Evolutionary conservation across 2,888 invertebrate species (phyloP), one percentile per base, ranked within the genome.

Genomic region (Ommatoiulus sabulosus): DNA sequence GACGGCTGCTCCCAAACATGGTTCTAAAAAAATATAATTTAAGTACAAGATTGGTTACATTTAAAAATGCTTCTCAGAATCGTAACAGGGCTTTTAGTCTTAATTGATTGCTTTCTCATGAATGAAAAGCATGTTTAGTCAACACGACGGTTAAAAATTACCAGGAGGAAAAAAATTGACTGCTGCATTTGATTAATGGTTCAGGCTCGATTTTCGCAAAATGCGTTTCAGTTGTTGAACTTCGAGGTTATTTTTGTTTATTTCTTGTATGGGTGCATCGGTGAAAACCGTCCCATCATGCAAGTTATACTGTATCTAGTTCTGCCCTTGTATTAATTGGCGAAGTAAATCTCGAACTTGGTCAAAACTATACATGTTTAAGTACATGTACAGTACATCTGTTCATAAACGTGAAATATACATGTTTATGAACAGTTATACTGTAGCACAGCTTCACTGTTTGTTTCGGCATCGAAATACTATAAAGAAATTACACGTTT

Each of bases 61-160:
- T 72, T 72, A 72, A 72, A 24, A 48, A 8, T 72, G 63, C 72
- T 72, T 72, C 24, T 72, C 24, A 8, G 24, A n/a, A n/a, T 72
- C 24, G n/a, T 15, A 20, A 72, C 24, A 72, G 20, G 10, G 72
- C 72, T 72, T 72, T 72, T 72, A 72, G 20, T n/a, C n/a, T 72
- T 72, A 72, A 72, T 72, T 72, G 72, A 72, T 72, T 8, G 72
- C 24, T 3, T 72, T 72, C 24, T 72, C 72, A 6, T 24, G 24
- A 72, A 72, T 72, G 72, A 72, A 72, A 72, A 72, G 72, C 72
- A 24, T 72, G 72, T 72, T 72, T 72, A 72, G 72, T 72, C 72
- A 72, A 72, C 72, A 24, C 72, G 57, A 15, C 52, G 4, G 52
- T 52, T 52, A 52, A 52, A 52, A 57, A n/a, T n/a, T n/a, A n/a